Evolutionary conservation across 2,888 invertebrate species (phyloP).

Genomic region (Synergus laeviventris): DNA sequence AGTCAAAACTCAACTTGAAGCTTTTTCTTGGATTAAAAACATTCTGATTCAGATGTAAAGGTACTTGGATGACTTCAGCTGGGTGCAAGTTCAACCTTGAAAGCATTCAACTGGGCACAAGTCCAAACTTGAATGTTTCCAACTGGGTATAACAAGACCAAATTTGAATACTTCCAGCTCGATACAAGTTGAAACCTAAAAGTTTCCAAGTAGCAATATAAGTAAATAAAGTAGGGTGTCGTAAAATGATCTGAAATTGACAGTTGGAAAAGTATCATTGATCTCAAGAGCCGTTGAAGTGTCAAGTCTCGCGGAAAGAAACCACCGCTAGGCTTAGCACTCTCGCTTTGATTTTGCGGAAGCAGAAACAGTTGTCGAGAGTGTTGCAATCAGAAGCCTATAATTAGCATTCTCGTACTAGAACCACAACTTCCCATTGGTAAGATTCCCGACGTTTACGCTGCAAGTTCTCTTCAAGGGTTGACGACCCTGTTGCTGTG

Average conservation of each 20-base stretch:
- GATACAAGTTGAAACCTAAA: background rate
- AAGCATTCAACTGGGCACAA: background rate
- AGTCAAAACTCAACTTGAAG: constrained; percentile 15
- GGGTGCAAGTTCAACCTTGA: background rate
- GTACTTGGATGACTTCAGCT: background rate
- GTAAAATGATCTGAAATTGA: background rate
- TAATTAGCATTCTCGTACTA: constrained; percentile 38
- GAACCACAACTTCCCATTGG: constrained; percentile 31
- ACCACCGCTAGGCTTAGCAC: background rate
- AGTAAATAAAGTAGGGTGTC: background rate
- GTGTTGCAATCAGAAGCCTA: constrained; percentile 42
- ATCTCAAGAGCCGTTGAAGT: background rate
- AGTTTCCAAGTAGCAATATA: background rate
- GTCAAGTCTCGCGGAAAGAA: background rate
- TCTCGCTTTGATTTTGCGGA: constrained; percentile 31
- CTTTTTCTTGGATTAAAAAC: background rate
- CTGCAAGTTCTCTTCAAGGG: constrained; percentile 20
- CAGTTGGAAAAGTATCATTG: background rate
- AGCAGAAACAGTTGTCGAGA: constrained; percentile 26
- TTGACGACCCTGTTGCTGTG: constrained; percentile 22
- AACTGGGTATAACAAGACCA: background rate
- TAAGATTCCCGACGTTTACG: constrained; percentile 13
- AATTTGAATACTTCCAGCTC: background rate
- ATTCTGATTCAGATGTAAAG: too few relatives aligned
- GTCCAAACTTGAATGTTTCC: background rate